Conservation (phyloP, 1,140 invertebrate genomes). For the Lithobius niger region DNA sequence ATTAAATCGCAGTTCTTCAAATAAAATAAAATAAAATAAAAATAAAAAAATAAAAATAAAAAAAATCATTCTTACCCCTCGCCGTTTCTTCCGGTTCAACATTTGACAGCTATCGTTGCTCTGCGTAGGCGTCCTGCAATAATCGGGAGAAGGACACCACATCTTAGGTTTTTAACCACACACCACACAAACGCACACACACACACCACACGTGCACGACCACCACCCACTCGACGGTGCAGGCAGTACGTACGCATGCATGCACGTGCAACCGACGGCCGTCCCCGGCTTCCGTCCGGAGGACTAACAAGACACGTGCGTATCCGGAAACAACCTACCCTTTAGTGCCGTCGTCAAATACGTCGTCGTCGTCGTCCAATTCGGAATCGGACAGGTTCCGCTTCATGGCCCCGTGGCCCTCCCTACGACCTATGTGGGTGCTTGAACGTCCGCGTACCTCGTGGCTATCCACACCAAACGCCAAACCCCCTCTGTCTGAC, state of each 20-base stretch:
- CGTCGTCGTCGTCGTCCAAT: conserved; percentile 30
- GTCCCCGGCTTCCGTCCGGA: background rate
- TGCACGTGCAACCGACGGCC: conserved; percentile 1
- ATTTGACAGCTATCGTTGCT: conserved; percentile 31
- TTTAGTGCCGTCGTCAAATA: conserved; percentile 30
- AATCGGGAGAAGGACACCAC: background rate
- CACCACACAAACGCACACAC: background rate
- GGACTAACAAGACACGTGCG: conserved; percentile 6
- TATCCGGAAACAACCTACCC: conserved; percentile 28
- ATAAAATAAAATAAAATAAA: no score
- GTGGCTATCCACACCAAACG: background rate
- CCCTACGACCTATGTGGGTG: no score
- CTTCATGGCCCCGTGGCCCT: conserved; percentile 26
- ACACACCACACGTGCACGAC: background rate
- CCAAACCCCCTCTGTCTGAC: background rate
- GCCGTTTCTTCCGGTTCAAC: conserved; percentile 33
- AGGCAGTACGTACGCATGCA: background rate
- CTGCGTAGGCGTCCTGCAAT: conserved; percentile 32
- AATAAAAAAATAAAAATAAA: no score
- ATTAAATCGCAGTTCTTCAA: no score
- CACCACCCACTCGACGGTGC: background rate
- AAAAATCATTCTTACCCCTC: conserved; percentile 38
- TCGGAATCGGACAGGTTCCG: conserved; percentile 34
- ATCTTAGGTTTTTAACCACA: background rate
- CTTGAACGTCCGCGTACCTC: background rate